Base-by-base conservation (phyloP, 2,797 vertebrate species). In the Spinus olivaceus region DNA sequence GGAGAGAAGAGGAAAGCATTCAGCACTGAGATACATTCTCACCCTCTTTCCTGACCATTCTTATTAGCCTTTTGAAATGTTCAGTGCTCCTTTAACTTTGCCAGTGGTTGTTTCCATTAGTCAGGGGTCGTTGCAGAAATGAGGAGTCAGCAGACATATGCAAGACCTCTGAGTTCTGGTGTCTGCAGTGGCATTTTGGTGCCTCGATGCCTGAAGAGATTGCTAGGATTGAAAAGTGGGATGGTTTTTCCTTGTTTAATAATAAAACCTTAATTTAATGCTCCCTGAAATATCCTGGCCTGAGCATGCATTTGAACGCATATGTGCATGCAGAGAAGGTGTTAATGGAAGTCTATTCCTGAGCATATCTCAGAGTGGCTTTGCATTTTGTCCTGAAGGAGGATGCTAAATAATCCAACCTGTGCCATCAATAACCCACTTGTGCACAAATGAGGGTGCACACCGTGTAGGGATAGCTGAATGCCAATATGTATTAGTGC, bases 331-430 rank as follows among this genome's bases (percentile, higher is more conserved):
- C 44, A 95, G 61, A 82, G 79, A 90, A 59, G 63, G 47, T 76
- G 78, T 74, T 86, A 84, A 54, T 77, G 59, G 37, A 56, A 47
- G 21, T 72, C 83, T 88, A 73, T 85, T 89, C 67, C 78, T 54
- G 42, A 89, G 33, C 27, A 25, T 66, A 44, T 81, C 44, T 82
- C 77, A 77, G 63, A 72, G 32, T 65, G 81, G 60, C 70, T 95
- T 72, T 94, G 53, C 39, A 49, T 64, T 95, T 96, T 57, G 32
- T 82, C 86, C 61, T 71, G 84, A 85, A 53, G n/a, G 51, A 86
- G 46, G 20, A 17, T 72, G 49, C 57, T 74, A 61, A 93, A 85
- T 37, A 82, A 61, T 61, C 35, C 50, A 71, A 80, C 39, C 22
- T 86, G 28, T 74, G 53, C 54, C n/a, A 64, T n/a, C 72, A 33